These are phyloP conservation scores for Coelopa pilipes DNA, from an alignment of 2,888 invertebrate species.

Conservation along the genomic window DNA sequence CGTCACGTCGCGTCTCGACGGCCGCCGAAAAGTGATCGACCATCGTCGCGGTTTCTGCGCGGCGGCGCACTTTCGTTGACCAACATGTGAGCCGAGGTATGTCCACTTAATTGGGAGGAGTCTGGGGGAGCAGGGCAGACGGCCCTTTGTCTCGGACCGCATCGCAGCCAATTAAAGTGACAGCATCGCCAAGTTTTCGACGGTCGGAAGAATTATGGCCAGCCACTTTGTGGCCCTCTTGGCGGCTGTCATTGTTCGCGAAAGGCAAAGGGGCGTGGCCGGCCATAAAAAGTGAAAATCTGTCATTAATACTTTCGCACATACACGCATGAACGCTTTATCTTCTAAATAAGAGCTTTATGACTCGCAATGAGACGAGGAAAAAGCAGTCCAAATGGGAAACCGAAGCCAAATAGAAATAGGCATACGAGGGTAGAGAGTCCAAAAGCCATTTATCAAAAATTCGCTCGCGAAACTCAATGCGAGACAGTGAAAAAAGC, in stretches of 20 bases:
- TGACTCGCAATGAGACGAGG: too few relatives aligned
- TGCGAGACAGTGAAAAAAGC: too few relatives aligned
- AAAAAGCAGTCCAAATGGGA: too few relatives aligned
- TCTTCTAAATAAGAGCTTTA: neutral
- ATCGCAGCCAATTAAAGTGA: too few relatives aligned
- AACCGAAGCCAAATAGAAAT: too few relatives aligned
- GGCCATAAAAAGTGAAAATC: slow-evolving; percentile 9
- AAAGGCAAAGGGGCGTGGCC: slow-evolving; percentile 10
- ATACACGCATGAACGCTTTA: too few relatives aligned
- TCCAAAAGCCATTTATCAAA: too few relatives aligned
- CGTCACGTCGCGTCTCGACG: neutral
- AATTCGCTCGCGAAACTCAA: too few relatives aligned
- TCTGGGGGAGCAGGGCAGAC: neutral
- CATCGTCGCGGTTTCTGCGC: neutral
- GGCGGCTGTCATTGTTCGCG: neutral
- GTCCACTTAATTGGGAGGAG: neutral
- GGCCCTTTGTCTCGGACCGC: neutral
- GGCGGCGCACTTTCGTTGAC: neutral
- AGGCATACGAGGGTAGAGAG: too few relatives aligned
- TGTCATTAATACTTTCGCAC: slow-evolving; percentile 15
- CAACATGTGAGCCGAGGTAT: slow-evolving; percentile 3
- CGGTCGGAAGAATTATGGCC: neutral
- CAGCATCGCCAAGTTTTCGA: too few relatives aligned
- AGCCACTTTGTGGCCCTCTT: neutral
- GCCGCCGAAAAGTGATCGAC: neutral